Conservation (phyloP, 2,888 invertebrate species). For the Amphimallon solstitiale region DNA sequence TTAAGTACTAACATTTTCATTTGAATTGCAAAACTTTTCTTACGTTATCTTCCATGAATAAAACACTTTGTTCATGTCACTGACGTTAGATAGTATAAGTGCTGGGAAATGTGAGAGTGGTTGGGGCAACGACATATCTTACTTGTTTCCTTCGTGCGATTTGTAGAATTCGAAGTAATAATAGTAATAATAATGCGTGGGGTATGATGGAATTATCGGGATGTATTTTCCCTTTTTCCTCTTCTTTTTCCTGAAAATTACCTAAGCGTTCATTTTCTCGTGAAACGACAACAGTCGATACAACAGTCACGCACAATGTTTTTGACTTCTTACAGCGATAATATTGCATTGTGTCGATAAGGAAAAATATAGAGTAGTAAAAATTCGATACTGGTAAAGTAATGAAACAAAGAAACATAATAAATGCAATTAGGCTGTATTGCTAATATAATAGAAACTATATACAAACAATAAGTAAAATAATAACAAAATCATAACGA, state of each 20-base stretch:
- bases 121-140: background rate
- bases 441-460: no score
- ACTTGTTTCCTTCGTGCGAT: constrained; percentile 28
- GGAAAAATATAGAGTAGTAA: background rate
- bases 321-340: constrained; percentile 15
- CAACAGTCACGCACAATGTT: constrained; percentile 16
- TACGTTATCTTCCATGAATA: no score
- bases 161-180: constrained; percentile 6
- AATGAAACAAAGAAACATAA: no score
- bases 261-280: constrained; percentile 55
- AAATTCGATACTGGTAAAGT: no score
- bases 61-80: no score
- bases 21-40: no score
- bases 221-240: constrained; percentile 48
- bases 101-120: no score
- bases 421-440: no score
- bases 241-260: constrained; percentile 58
- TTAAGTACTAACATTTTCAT: no score
- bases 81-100: no score
- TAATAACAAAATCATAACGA: no score
- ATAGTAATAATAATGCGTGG: constrained; percentile 25
- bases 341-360: background rate
- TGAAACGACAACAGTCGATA: background rate
- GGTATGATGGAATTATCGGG: constrained; percentile 21
- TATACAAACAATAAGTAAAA: no score